phyloP scores from a whole-genome alignment of 2,113 vertebrate species.

The Phoxinus phoxinus region DNA sequence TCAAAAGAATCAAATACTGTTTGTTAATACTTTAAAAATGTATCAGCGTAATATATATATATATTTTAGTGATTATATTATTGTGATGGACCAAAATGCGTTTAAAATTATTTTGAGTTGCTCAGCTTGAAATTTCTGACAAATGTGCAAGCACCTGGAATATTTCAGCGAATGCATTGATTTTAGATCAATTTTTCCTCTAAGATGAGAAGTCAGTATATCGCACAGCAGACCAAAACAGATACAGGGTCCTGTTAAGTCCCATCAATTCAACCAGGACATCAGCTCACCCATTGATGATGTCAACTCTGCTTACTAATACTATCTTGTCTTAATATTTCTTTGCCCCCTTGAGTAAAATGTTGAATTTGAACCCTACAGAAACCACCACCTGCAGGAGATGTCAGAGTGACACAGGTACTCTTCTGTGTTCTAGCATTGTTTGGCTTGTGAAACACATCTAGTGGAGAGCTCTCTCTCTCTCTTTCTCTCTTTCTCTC shows the following conservation, averaged over 20 bases:
- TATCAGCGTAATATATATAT: not conserved
- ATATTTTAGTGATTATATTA: not conserved
- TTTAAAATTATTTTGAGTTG: not conserved
- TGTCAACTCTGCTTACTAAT: constrained; percentile 55
- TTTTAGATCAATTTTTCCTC: not conserved
- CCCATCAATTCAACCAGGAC: constrained; percentile 36
- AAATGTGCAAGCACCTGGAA: constrained; percentile 54
- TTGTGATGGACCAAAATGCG: not conserved
- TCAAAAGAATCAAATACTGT: not conserved
- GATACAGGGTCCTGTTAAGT: not conserved
- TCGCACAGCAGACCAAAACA: constrained; percentile 7
- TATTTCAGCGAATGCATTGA: constrained; percentile 29
- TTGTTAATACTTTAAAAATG: not conserved
- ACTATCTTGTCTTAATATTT: constrained; percentile 68
- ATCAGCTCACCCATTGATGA: constrained; percentile 47
- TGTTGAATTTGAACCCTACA: constrained; percentile 86
- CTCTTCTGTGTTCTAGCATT: constrained; percentile 79
- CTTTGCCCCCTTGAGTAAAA: constrained; percentile 73
- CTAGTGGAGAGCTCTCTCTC: constrained; percentile 63
- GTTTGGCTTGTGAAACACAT: constrained; percentile 78
- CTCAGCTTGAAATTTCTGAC: constrained; percentile 37
- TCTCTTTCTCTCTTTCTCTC: constrained; percentile 14
- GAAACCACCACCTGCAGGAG: constrained; percentile 87
- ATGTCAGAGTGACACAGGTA: constrained; percentile 87
- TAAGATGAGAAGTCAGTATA: constrained; percentile 7